Base-by-base conservation (phyloP, 2,113 vertebrate genomes). In the Ellobius talpinus region DNA sequence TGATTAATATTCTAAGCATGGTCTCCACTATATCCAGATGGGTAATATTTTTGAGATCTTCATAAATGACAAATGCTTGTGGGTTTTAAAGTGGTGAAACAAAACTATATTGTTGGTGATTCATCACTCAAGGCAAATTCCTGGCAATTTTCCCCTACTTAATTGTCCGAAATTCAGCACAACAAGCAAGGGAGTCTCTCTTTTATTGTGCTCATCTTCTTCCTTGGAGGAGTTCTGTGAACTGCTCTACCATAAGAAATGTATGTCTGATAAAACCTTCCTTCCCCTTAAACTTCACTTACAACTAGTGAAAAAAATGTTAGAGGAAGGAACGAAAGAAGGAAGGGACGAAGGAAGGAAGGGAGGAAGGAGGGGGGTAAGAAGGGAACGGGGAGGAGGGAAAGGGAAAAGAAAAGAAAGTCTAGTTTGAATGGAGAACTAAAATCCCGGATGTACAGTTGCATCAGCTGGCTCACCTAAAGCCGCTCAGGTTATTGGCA, bases 21-120 rank as follows among this genome's bases (percentile, higher is more conserved):
- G 0, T 36, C 96, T 96, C 65, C 42, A 11, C 89, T 97, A 68
- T 19, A 58, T 9, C 55, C 16, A 93, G 73, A 73, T 90, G 19
- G 39, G 98, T 98, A 97, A 98, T 97, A 94, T 96, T 87, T 96
- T 97, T 95, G 98, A 97, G 87, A 98, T 96, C 55, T 65, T 72
- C 79, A 92, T 63, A 91, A 10, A 14, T 96, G 87, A 87, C 63
- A 96, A 94, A 58, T 96, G 86, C 90, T 0, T 3, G 0, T 77
- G 97, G 97, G 88, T 94, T 90, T 86, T 96, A 86, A 96, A 98
- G 97, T 96, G 98, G 90, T 98, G 94, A 98, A 98, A 95, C 92
- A 91, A 97, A 97, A 91, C 42, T 85, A 86, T 92, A 78, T 55
- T 90, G n/a, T 17, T 91, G 74, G 91, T 88, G 26, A 93, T 68